Evolutionary conservation across 92 coral and sea anemone genomes (phyloP).

Genomic region (Porites rus): DNA sequence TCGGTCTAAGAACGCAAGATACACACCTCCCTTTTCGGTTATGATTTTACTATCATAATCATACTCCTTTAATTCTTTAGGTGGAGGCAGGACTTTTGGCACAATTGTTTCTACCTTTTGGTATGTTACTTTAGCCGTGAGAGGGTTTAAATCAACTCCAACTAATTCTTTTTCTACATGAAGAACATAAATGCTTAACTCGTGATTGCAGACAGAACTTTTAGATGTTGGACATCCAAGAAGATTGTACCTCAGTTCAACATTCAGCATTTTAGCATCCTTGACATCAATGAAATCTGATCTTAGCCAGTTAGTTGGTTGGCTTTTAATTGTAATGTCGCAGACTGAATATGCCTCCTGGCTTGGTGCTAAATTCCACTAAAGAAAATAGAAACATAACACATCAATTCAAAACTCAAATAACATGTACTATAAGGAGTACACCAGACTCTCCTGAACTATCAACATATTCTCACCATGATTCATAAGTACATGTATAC

Average conservation of each 20-base stretch:
- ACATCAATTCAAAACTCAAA: too few species aligned
- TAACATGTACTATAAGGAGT: too few species aligned
- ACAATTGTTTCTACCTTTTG: constrained; percentile 22
- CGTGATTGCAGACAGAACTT: constrained; percentile 47
- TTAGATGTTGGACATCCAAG: constrained; percentile 27
- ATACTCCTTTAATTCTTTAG: background rate
- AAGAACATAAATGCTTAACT: constrained; percentile 53
- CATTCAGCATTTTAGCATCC: constrained; percentile 69
- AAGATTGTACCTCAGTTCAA: constrained; percentile 49
- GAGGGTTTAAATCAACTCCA: background rate
- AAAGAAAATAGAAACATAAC: background rate
- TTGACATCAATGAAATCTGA: constrained; percentile 61
- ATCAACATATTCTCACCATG: too few species aligned
- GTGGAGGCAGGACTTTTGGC: background rate
- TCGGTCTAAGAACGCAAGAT: constrained; percentile 74
- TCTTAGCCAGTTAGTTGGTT: constrained; percentile 74
- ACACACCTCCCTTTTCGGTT: constrained; percentile 53
- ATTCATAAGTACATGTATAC: too few species aligned
- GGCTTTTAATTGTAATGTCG: background rate
- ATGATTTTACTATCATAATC: constrained; percentile 42
- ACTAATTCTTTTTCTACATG: constrained; percentile 28
- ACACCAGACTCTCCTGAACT: too few species aligned
- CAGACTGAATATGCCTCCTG: constrained; percentile 47
- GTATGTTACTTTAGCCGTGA: background rate
- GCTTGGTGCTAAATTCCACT: constrained; percentile 53